phyloP scores from a whole-genome alignment of 1,140 invertebrate species.

The Holotrichia oblita region DNA sequence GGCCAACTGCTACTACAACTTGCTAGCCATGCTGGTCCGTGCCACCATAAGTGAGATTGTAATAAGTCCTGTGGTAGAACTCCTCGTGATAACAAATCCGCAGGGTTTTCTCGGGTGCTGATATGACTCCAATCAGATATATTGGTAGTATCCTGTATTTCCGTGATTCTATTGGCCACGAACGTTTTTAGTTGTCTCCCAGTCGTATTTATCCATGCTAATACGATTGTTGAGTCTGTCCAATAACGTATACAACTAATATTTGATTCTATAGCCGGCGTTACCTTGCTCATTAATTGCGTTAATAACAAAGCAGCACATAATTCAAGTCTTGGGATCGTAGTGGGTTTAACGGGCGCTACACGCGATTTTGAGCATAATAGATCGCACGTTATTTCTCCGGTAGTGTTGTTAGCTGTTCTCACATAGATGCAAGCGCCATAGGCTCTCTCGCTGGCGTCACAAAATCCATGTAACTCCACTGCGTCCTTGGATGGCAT shows the following conservation, averaged over 20 bases:
- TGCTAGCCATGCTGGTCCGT: not conserved
- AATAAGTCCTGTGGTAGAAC: not conserved
- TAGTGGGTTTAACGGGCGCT: not conserved
- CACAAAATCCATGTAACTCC: constrained; percentile 54
- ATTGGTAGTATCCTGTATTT: not conserved
- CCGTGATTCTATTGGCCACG: not conserved
- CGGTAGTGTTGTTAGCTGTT: not conserved
- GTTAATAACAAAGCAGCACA: not conserved
- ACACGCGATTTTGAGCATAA: not conserved
- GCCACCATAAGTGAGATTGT: not conserved
- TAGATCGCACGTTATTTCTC: not conserved
- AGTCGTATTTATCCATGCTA: not conserved
- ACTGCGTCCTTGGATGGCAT: constrained; percentile 44
- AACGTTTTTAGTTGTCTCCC: not conserved
- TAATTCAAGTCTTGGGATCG: not conserved
- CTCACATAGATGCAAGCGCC: constrained; percentile 50
- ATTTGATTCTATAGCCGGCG: not conserved
- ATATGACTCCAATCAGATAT: not conserved
- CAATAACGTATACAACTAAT: not conserved
- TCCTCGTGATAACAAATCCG: not conserved
- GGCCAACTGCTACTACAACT: not conserved
- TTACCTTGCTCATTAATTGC: not conserved
- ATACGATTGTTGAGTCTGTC: not conserved
- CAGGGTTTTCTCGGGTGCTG: not conserved
- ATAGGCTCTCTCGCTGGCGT: constrained; percentile 53